Evolutionary conservation across 2,888 invertebrate genomes (phyloP).

Genomic region (Diadromus collaris): DNA sequence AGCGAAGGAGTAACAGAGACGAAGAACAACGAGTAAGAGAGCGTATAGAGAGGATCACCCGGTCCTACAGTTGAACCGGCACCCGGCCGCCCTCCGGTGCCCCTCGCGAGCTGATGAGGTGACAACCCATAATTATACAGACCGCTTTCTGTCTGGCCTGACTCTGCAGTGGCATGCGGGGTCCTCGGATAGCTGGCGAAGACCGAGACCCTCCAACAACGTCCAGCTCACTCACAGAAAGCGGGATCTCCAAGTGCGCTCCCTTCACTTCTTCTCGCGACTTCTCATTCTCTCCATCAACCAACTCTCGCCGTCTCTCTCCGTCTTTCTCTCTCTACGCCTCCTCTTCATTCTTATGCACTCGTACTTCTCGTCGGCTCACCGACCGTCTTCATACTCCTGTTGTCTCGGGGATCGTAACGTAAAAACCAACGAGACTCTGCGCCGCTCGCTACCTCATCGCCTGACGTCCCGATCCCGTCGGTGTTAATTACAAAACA

Average conservation of each 20-base stretch:
- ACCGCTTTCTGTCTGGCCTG: constrained; percentile 79
- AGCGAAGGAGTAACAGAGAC: constrained; percentile 52
- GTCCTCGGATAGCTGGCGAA: constrained; percentile 62
- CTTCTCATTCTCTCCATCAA: constrained; percentile 49
- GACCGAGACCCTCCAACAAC: constrained; percentile 74
- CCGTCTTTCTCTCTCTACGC: constrained; percentile 39
- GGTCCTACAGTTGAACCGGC: constrained; percentile 58
- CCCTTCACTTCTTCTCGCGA: constrained; percentile 54
- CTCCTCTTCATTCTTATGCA: constrained; percentile 55
- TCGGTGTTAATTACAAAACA: constrained; percentile 77
- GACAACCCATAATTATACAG: constrained; percentile 80
- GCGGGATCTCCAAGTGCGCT: constrained; percentile 55
- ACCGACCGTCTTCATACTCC: constrained; percentile 54
- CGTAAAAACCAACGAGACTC: constrained; percentile 55
- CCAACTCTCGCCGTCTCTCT: constrained; percentile 36
- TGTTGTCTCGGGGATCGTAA: constrained; percentile 53
- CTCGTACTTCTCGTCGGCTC: constrained; percentile 57
- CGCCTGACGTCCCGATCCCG: constrained; percentile 58
- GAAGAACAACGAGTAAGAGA: constrained; percentile 50
- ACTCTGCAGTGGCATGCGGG: constrained; percentile 79
- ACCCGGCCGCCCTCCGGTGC: constrained; percentile 58
- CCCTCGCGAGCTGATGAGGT: constrained; percentile 78
- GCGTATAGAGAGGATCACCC: constrained; percentile 54
- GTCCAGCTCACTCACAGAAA: constrained; percentile 64
- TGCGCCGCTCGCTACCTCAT: constrained; percentile 58